phyloP scores from a whole-genome alignment of 1,140 invertebrate species.

The Ganaspis sp. region DNA sequence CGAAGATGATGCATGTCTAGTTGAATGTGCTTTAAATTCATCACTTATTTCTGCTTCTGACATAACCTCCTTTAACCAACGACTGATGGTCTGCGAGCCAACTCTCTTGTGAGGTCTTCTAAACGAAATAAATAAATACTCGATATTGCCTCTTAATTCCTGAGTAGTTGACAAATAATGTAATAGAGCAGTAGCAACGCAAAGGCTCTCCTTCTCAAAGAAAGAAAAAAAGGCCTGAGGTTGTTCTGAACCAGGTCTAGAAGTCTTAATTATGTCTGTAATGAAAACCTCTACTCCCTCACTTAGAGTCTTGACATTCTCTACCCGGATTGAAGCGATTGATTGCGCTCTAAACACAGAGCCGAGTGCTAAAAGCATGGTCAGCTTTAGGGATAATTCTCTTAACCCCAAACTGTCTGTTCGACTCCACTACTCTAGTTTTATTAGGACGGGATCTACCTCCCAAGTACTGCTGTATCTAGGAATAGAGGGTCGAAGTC shows the following conservation, averaged over 20 bases:
- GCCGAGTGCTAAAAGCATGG: not conserved
- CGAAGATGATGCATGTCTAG: conserved; percentile 56
- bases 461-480: too few species aligned
- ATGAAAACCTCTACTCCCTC: conserved; percentile 78
- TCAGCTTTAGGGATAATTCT: conserved; percentile 15
- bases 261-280: conserved; percentile 82
- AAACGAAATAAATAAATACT: conserved; percentile 37
- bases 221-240: too few species aligned
- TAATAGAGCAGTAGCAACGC: conserved; percentile 8
- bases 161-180: conserved; percentile 36
- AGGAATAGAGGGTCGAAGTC: too few species aligned
- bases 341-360: not conserved
- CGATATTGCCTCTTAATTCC: conserved; percentile 32
- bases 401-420: too few species aligned
- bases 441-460: too few species aligned
- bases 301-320: not conserved
- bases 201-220: not conserved
- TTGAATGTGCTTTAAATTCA: conserved; percentile 49
- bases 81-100: conserved; percentile 48
- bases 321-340: not conserved
- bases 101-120: conserved; percentile 51
- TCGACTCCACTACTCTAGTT: too few species aligned
- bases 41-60: too few species aligned
- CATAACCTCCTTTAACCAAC: conserved; percentile 47
- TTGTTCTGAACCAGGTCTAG: conserved; percentile 78